Evolutionary conservation across 2,888 invertebrate genomes (phyloP).

Genomic region (Ochropacha duplaris): DNA sequence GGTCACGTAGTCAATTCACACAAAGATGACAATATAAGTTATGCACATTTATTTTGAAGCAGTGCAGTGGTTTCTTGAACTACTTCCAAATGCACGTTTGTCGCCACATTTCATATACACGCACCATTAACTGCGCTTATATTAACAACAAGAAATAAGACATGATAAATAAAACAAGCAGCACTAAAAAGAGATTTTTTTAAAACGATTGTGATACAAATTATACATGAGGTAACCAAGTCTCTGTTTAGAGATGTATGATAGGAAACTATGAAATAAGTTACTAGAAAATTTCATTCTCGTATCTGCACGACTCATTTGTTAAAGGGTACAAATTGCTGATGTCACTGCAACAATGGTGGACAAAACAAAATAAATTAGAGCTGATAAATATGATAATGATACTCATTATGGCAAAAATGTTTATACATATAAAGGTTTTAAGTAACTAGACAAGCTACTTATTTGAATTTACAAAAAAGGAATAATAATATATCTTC

Average conservation of each 20-base stretch:
- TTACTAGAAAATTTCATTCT: background rate
- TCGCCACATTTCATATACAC: background rate
- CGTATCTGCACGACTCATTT: background rate
- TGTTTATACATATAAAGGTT: no score
- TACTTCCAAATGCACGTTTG: background rate
- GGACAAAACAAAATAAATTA: background rate
- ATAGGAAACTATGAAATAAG: background rate
- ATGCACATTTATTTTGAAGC: slow-evolving; percentile 4
- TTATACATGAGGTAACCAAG: no score
- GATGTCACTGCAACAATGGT: background rate
- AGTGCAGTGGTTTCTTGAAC: background rate
- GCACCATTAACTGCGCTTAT: background rate
- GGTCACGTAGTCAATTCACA: slow-evolving; percentile 3
- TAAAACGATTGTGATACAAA: background rate
- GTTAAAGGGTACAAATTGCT: background rate
- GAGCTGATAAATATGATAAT: background rate
- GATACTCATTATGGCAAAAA: background rate
- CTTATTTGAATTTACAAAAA: no score
- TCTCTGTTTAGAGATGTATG: background rate
- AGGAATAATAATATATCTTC: no score
- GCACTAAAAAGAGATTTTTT: background rate
- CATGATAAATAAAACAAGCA: background rate
- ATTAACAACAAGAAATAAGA: background rate
- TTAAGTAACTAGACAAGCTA: no score
- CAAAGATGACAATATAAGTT: slow-evolving; percentile 3